Evolutionary conservation across 2,797 vertebrate species (phyloP), one percentile per base, ranked within the genome.

Genomic region (Pangasius mekongensis): DNA sequence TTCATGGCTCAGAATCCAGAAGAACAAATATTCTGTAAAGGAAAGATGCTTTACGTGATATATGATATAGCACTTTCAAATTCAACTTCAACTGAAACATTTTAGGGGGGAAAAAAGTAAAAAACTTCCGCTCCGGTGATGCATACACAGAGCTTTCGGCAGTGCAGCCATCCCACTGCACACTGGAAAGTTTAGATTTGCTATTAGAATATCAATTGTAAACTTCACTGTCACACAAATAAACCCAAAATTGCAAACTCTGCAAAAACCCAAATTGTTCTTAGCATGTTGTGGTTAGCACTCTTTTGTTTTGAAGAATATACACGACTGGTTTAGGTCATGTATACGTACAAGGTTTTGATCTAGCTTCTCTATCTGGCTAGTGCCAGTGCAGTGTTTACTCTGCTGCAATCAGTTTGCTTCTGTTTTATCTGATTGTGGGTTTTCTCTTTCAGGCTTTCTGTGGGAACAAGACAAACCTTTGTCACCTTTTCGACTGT

Each of bases 401-500:
- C 20, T 24, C 11, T 74, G 10, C 18, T 39, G 74, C 49, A 80
- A 67, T 80, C 47, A 54, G 13, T 3, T 49, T 64, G 58, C 60
- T 86, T 78, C 60, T 58, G 18, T 69, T 20, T 81, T 73, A 80
- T 80, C 77, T 80, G 77, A 80, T 80, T 11, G n/a, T 80, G 77
- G 77, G 52, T 56, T 58, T 80, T 58, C 52, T 22, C 52, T 36
- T 56, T 58, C 30, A 36, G 56, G 2, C 10, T 81, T 39, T 81
- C 54, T 9, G 77, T 80, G 52, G 16, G 33, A 80, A 80, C 43
- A 43, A 24, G 16, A 36, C 56, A 58, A 10, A 3, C 54, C 43
- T 43, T 81, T 60, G 54, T 60, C 33, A 81, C 20, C 43, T 78
- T 86, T 86, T 52, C 22, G 33, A 80, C 74, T 30, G 3, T 71